Conservation (phyloP, 2,888 invertebrate genomes). For the Nudaria mundana region DNA sequence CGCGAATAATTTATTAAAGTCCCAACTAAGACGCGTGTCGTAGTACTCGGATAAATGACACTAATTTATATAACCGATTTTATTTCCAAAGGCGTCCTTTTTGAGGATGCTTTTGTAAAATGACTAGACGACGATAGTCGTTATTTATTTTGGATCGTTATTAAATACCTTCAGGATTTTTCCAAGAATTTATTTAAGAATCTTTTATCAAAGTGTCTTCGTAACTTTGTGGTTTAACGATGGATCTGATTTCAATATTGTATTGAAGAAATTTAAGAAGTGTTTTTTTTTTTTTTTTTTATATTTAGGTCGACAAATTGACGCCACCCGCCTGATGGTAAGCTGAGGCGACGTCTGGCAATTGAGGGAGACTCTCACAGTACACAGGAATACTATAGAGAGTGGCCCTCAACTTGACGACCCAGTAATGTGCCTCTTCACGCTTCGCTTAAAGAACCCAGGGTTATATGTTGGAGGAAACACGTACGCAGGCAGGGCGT, state of each 20-base stretch:
- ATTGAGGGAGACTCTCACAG: too few species aligned
- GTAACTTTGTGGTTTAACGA: slow-evolving; percentile 22
- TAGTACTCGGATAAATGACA: slow-evolving; percentile 50
- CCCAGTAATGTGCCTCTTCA: too few species aligned
- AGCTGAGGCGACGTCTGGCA: too few species aligned
- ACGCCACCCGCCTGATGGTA: too few species aligned
- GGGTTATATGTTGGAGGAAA: too few species aligned
- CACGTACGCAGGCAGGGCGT: too few species aligned
- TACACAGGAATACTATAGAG: too few species aligned
- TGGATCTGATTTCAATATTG: slow-evolving; percentile 20
- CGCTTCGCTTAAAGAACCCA: too few species aligned
- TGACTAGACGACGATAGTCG: slow-evolving; percentile 46
- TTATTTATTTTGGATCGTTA: slow-evolving; percentile 61
- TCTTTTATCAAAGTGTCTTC: slow-evolving; percentile 32
- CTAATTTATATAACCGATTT: slow-evolving; percentile 64
- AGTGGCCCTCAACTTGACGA: too few species aligned
- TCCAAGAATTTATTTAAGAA: slow-evolving; percentile 38
- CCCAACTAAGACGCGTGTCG: slow-evolving; percentile 42
- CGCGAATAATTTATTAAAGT: slow-evolving; percentile 52
- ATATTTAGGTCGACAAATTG: too few species aligned
- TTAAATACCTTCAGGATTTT: slow-evolving; percentile 46
- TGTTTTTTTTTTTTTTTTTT: too few species aligned
- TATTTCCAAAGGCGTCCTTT: slow-evolving; percentile 56
- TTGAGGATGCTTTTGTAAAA: slow-evolving; percentile 52
- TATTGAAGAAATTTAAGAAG: too few species aligned